Conservation (phyloP, 2,113 vertebrate genomes). For the Megatriorchis doriae region DNA sequence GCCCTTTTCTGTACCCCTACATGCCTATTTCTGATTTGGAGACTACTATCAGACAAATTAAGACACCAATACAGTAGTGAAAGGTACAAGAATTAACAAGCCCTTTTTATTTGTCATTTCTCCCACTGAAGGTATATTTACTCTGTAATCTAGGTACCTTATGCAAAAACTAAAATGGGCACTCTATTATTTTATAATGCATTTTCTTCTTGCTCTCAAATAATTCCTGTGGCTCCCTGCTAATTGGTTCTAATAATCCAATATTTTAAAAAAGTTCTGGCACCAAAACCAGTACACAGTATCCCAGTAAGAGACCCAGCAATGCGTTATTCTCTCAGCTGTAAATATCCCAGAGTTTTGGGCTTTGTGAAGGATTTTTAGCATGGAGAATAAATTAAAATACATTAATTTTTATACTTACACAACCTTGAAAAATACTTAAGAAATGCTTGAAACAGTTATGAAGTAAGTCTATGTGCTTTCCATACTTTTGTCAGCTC, state of each 20-base stretch:
- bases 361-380: not conserved
- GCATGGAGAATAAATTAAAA: not conserved
- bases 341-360: not conserved
- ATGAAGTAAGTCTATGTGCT: not conserved
- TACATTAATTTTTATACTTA: not conserved
- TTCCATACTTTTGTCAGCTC: not conserved
- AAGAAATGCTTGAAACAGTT: not conserved
- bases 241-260: not conserved
- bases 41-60: not conserved
- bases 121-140: not conserved
- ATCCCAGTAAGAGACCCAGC: not conserved
- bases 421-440: not conserved
- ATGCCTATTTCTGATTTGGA: not conserved
- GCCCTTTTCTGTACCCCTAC: not conserved
- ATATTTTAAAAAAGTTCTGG: not conserved
- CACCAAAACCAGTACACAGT: not conserved
- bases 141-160: not conserved
- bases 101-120: not conserved
- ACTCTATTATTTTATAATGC: not conserved
- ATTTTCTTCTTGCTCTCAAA: not conserved
- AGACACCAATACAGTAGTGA: not conserved
- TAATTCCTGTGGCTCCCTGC: not conserved
- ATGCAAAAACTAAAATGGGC: not conserved
- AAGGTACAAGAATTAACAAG: not conserved
- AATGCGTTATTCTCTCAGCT: not conserved